Conservation (phyloP, 2,113 vertebrate genomes). For the Scopus umbretta region DNA sequence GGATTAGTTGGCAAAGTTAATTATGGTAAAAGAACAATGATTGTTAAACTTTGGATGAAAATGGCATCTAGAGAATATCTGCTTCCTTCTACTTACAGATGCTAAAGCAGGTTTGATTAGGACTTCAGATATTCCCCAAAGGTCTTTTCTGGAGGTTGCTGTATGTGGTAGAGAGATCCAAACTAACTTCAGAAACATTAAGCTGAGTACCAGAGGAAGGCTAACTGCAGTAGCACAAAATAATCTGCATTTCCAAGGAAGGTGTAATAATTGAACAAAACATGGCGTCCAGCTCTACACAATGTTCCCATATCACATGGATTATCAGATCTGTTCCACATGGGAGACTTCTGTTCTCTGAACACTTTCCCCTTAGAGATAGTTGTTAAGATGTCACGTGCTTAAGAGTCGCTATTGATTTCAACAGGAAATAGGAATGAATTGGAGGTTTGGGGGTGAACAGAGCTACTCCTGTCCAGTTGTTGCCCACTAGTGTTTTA, state of each 20-base stretch:
- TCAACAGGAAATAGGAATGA: not conserved
- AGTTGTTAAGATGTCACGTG: not conserved
- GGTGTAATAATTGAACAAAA: not conserved
- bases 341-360: not conserved
- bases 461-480: not conserved
- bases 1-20: not conserved
- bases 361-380: not conserved
- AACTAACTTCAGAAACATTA: not conserved
- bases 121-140: not conserved
- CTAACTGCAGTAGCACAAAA: not conserved
- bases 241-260: not conserved
- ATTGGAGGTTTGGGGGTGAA: not conserved
- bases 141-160: not conserved
- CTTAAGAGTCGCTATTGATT: not conserved
- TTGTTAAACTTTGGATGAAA: not conserved
- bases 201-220: not conserved
- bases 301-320: not conserved
- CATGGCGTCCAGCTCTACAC: not conserved
- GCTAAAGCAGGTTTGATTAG: not conserved
- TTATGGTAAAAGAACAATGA: not conserved
- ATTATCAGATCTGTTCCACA: not conserved
- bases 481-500: not conserved
- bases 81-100: not conserved
- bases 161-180: not conserved
- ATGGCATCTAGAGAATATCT: not conserved